Evolutionary conservation across 2,113 vertebrate genomes (phyloP), one percentile per base, ranked within the genome.

Genomic region (Hypocryptadius cinnamomeus): DNA sequence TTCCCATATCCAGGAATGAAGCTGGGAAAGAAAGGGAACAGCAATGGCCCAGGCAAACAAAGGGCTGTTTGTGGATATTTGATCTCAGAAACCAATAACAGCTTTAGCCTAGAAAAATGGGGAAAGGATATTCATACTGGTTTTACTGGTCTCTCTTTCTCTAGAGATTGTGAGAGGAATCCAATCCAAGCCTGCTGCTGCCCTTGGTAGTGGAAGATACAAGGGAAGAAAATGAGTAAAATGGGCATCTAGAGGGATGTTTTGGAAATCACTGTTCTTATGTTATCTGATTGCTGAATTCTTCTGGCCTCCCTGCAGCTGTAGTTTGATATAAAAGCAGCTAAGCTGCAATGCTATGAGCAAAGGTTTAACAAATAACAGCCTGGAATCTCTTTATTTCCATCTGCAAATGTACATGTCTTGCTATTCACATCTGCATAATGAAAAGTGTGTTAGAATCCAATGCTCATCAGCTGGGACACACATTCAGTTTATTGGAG

Each of bases 201-300:
- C 31, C 82, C 47, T 59, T 51, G n/a, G 37, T n/a, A 59, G 42
- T 44, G 37, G 50, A 59, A 92, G 78, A 89, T 17, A 87, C 22
- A 85, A 70, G 42, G 60, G 72, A 83, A 83, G 61, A 94, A 85
- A 94, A 93, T 45, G 19, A 95, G 74, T 72, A 77, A 87, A 45
- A 85, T 10, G 54, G 85, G 74, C 76, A 76, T 76, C 80, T 13
- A 72, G 39, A 57, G 56, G 33, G 78, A 63, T 73, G 78, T 47
- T 91, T 81, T 70, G 56, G 93, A 95, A 96, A 96, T 96, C 93
- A 96, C 90, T 83, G 79, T 93, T 84, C 91, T 95, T 95, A 88
- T 96, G 89, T 95, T 95, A 47, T 94, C 83, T 96, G 97, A 97
- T 96, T 95, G 95, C 96, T 76, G 91, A 92, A 95, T 96, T 95